phyloP scores from a whole-genome alignment of 2,888 invertebrate species.

The Archaeoteleia sp. region DNA sequence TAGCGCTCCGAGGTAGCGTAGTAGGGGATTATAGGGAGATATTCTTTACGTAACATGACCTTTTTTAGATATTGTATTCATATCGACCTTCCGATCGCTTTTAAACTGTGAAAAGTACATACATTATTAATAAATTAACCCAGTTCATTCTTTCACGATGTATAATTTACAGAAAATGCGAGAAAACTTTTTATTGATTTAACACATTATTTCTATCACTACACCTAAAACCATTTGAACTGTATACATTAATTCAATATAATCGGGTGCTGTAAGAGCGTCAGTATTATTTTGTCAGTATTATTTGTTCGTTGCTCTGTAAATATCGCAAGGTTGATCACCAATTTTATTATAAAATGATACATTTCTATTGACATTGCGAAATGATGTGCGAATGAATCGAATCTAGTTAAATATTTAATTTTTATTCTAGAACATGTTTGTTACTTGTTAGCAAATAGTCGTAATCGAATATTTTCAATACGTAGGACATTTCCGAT shows the following conservation, averaged over 20 bases:
- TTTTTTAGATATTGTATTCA: constrained; percentile 5
- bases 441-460: no score
- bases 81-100: constrained; percentile 13
- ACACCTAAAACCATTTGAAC: not conserved
- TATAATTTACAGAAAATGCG: constrained; percentile 12
- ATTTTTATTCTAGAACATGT: no score
- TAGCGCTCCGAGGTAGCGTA: constrained; percentile 12
- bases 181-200: constrained; percentile 27
- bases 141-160: constrained; percentile 21
- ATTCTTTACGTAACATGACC: constrained; percentile 30
- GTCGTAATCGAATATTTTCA: no score
- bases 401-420: no score
- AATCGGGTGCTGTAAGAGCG: constrained; percentile 8
- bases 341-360: no score
- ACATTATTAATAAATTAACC: constrained; percentile 37
- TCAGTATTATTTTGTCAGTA: no score
- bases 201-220: constrained; percentile 11
- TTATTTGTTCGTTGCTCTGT: no score
- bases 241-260: constrained; percentile 7
- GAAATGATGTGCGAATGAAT: no score
- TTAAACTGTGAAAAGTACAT: constrained; percentile 5
- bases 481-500: no score
- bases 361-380: no score
- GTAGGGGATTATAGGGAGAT: constrained; percentile 1
- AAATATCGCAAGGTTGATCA: no score